Base-by-base conservation (phyloP, 2,888 invertebrate genomes). In the Corythucha ciliata region DNA sequence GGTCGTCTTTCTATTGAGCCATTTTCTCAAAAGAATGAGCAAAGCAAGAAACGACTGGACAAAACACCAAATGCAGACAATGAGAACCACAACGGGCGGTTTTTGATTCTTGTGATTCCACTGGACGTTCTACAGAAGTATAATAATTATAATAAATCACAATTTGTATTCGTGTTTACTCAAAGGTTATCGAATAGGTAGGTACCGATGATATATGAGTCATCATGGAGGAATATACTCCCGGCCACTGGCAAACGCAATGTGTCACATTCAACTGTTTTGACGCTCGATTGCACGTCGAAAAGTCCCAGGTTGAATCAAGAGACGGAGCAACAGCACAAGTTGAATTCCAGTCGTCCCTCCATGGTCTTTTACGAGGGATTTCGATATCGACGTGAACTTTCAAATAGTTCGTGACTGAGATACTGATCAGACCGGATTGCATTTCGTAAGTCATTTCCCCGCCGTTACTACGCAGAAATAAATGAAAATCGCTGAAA, bases 171-270 rank as follows among this genome's bases (percentile, higher is more conserved):
- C n/a, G n/a, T n/a, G n/a, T n/a, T n/a, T n/a, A n/a, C n/a, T n/a
- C n/a, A n/a, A n/a, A n/a, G n/a, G n/a, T n/a, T n/a, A n/a, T n/a
- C n/a, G n/a, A n/a, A n/a, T n/a, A n/a, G n/a, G n/a, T n/a, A n/a
- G n/a, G n/a, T 33, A 33, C 40, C 21, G 36, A 41, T n/a, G 53
- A 41, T 16, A 49, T 39, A n/a, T 33, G 40, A n/a, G 78, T 77
- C 47, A 79, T 65, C 61, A 81, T 71, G 20, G 79, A 72, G 18
- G 78, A 77, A 62, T 76, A 77, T 44, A 79, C 78, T 40, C 80
- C 80, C n/a, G 74, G 71, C 52, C 70, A 71, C 4, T 76, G 73
- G 60, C 81, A 81, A 34, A 74, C 69, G 64, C 81, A 81, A 54
- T 74, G 71, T 1, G 78, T 76, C 46, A 71, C 68, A 53, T 70